phyloP scores from a whole-genome alignment of 2,113 vertebrate genomes.

The Edolisoma coerulescens region DNA sequence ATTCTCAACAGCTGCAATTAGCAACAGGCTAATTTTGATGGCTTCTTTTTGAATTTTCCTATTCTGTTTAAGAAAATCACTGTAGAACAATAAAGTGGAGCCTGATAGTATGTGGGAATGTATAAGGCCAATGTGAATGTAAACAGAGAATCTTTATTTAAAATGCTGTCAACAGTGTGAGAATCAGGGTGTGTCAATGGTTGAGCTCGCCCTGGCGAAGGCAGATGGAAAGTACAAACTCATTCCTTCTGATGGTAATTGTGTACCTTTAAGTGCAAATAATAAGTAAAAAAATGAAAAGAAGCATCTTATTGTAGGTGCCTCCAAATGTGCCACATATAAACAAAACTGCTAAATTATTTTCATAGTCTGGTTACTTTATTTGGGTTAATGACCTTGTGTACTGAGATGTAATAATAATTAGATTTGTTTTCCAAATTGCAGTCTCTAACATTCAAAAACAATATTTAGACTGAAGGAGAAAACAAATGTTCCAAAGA shows the following conservation, averaged over 20 bases:
- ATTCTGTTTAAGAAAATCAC: not conserved
- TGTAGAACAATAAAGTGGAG: not conserved
- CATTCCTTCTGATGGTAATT: not conserved
- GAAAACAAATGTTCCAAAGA: not conserved
- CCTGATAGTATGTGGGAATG: rapidly evolving
- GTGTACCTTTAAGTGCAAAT: not conserved
- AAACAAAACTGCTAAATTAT: not conserved
- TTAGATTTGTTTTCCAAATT: not conserved
- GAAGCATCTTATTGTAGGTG: not conserved
- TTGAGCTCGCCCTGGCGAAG: not conserved
- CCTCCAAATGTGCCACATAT: not conserved
- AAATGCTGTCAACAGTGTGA: not conserved
- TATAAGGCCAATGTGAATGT: not conserved
- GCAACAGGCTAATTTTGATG: not conserved
- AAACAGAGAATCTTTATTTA: not conserved
- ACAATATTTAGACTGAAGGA: not conserved
- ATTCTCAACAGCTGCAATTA: not conserved
- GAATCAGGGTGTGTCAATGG: not conserved
- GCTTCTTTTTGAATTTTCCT: not conserved
- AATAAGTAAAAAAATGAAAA: not conserved
- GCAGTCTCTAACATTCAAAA: not conserved
- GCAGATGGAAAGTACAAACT: not conserved
- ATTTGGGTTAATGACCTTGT: not conserved
- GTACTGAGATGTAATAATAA: not conserved
- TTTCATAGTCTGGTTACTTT: not conserved